Evolutionary conservation across 2,113 vertebrate species (phyloP).

Genomic region (Psephotus haematonotus): DNA sequence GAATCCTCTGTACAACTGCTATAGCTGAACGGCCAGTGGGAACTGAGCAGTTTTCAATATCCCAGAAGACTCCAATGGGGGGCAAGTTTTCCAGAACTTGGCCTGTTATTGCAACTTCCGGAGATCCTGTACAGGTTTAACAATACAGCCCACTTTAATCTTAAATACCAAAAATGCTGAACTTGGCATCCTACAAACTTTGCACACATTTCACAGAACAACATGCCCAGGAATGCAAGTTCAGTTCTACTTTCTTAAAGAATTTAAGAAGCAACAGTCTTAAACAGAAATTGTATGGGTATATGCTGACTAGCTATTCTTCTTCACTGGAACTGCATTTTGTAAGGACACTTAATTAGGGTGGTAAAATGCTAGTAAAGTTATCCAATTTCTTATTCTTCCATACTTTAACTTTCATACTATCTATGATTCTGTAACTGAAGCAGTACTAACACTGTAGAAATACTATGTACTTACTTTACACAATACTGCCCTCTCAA

Average conservation of each 20-base stretch:
- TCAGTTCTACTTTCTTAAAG: not conserved
- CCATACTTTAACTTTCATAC: not conserved
- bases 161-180: not conserved
- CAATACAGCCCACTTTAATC: not conserved
- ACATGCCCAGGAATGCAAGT: not conserved
- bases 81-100: constrained; percentile 89
- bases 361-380: not conserved
- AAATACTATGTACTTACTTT: not conserved
- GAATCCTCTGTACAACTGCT: constrained; percentile 90
- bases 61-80: constrained; percentile 98
- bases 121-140: constrained; percentile 77
- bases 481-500: not conserved
- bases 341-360: not conserved
- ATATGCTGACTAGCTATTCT: not conserved
- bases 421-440: not conserved
- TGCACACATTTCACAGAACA: not conserved
- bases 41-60: constrained; percentile 97
- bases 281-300: not conserved
- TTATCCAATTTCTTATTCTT: not conserved
- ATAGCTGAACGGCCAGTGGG: constrained; percentile 92
- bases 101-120: constrained; percentile 76
- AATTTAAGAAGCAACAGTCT: not conserved
- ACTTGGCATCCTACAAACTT: not conserved
- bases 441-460: not conserved
- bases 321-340: not conserved